A percentile compares a stretch with the other conserved stretches of the same genome.
Conservation (phyloP, 2,888 invertebrate species). For the Taenaris catops region DNA sequence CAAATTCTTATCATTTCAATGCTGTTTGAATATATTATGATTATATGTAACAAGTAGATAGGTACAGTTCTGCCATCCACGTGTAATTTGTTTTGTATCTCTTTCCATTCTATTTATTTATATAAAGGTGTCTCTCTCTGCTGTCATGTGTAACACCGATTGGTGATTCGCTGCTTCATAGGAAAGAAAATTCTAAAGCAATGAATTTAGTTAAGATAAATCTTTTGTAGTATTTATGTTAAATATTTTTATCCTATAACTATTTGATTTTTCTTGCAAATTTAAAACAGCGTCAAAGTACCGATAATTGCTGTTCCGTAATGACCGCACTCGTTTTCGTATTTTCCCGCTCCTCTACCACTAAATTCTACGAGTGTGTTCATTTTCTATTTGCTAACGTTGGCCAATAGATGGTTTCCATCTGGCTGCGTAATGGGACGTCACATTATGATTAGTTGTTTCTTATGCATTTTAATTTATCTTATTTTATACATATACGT, state of each 20-base stretch:
- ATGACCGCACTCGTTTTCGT: constrained; percentile 26
- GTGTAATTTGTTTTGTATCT: constrained; percentile 26
- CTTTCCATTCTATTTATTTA: constrained; percentile 29
- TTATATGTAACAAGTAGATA: too few species aligned
- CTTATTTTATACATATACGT: too few species aligned
- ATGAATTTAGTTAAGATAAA: too few species aligned
- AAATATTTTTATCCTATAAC: too few species aligned
- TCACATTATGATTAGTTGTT: constrained; percentile 36
- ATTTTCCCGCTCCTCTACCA: constrained; percentile 39
- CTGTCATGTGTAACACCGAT: constrained; percentile 58
- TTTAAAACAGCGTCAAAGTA: too few species aligned
- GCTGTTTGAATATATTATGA: too few species aligned
- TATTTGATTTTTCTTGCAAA: too few species aligned
- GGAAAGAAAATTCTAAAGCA: constrained; percentile 24
- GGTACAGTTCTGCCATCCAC: constrained; percentile 28
- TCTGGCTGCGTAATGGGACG: constrained; percentile 81
- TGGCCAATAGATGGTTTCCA: constrained; percentile 83
- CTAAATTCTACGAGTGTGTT: constrained; percentile 16
- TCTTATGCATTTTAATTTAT: constrained; percentile 39
- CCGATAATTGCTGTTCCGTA: too few species aligned
- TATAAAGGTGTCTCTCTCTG: constrained; percentile 43
- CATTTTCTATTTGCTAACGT: constrained; percentile 58
- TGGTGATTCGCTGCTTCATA: constrained; percentile 35
- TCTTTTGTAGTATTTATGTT: too few species aligned
- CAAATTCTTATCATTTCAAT: too few species aligned